phyloP scores from a whole-genome alignment of 2,888 invertebrate species.

The Chloroclystis v-ata region DNA sequence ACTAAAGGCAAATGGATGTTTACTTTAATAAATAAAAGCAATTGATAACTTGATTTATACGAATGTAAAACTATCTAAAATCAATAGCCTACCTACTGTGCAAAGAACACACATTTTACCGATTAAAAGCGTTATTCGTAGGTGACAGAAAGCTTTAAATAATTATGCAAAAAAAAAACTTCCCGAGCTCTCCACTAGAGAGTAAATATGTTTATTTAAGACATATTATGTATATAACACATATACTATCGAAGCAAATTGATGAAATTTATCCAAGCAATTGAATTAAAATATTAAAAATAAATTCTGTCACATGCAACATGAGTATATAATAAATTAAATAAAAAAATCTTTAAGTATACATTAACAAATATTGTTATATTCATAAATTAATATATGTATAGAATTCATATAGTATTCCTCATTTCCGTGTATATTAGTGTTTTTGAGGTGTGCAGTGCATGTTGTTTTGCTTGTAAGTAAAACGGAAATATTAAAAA shows the following conservation, averaged over 20 bases:
- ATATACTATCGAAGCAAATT: conserved; percentile 36
- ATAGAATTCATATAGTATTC: conserved; percentile 1
- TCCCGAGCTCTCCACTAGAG: conserved; percentile 78
- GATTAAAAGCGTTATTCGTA: conserved; percentile 46
- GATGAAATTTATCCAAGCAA: conserved; percentile 60
- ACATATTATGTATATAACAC: conserved; percentile 26
- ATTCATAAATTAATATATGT: conserved; percentile 6
- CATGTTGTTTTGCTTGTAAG: not conserved
- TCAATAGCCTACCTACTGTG: conserved; percentile 35
- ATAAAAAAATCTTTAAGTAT: not conserved
- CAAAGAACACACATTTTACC: conserved; percentile 43
- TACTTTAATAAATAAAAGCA: conserved; percentile 23
- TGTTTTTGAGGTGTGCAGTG: not conserved
- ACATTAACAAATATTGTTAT: too few species aligned
- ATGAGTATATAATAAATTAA: conserved; percentile 16
- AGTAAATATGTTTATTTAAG: conserved; percentile 47
- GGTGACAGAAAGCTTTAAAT: conserved; percentile 66
- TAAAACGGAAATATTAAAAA: too few species aligned
- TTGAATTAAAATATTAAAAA: conserved; percentile 8
- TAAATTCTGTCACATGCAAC: conserved; percentile 67
- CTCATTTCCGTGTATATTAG: not conserved
- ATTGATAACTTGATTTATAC: not conserved
- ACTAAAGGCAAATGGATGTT: conserved; percentile 30
- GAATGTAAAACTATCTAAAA: not conserved
- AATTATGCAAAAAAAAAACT: conserved; percentile 55